These are phyloP conservation scores for Characodon lateralis DNA, from an alignment of 2,797 vertebrate species.

Conservation along the genomic window DNA sequence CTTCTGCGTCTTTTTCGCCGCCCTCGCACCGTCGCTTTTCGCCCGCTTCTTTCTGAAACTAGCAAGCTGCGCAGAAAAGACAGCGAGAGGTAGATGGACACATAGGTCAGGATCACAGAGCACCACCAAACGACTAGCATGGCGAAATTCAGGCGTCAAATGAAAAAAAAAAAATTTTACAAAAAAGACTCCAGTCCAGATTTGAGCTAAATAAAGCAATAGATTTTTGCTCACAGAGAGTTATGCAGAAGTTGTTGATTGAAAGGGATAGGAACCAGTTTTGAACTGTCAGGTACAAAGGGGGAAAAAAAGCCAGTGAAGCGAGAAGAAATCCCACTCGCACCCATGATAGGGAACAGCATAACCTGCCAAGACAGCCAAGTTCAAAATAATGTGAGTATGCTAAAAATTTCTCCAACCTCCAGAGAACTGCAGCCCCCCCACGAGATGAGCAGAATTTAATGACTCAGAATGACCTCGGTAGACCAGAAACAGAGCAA, in stretches of 20 bases:
- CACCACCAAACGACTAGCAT: constrained; percentile 84
- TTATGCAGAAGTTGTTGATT: constrained; percentile 12
- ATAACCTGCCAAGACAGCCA: constrained; percentile 30
- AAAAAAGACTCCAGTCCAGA: constrained; percentile 41
- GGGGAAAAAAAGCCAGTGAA: constrained; percentile 31
- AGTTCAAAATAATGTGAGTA: constrained; percentile 57
- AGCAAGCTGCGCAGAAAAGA: constrained; percentile 92
- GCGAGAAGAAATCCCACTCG: constrained; percentile 48
- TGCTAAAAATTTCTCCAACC: constrained; percentile 54
- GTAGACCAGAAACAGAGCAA: constrained; percentile 23
- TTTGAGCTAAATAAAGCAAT: constrained; percentile 3
- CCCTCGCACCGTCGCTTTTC: constrained; percentile 82
- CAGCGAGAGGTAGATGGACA: constrained; percentile 86
- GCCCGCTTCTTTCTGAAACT: constrained; percentile 89
- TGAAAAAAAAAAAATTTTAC: background rate
- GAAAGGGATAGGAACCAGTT: constrained; percentile 24
- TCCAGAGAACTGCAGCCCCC: constrained; percentile 36
- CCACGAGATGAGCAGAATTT: constrained; percentile 48
- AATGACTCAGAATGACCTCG: constrained; percentile 45
- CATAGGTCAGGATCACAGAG: constrained; percentile 86
- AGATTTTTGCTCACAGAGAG: background rate
- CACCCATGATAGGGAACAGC: constrained; percentile 49
- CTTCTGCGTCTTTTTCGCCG: constrained; percentile 92
- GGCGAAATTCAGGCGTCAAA: constrained; percentile 39
- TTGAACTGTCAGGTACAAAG: constrained; percentile 52